Percentiles rank a stretch among this genome's conserved stretches.
Evolutionary conservation across 2,797 vertebrate genomes (phyloP).

Genomic region (Hippoglossus hippoglossus): DNA sequence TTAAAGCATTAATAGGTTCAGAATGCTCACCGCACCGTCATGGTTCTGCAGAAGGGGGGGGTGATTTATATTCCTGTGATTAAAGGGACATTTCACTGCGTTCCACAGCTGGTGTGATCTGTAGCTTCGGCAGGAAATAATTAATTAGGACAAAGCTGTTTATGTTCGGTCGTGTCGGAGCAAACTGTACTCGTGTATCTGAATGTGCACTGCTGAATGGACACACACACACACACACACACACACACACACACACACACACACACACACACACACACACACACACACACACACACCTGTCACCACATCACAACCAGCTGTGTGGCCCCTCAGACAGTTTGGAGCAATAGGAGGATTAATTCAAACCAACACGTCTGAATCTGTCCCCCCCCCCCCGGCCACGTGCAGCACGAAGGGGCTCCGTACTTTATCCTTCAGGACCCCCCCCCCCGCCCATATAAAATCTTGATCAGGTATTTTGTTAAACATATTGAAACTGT

Average conservation of each 20-base stretch:
- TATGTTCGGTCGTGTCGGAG: constrained; percentile 33
- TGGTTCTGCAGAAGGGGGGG: neutral
- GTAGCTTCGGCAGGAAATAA: constrained; percentile 34
- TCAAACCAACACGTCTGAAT: no score
- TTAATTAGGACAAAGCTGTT: constrained; percentile 43
- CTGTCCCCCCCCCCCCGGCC: no score
- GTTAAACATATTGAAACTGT: no score
- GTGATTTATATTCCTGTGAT: constrained; percentile 36
- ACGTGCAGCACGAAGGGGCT: no score
- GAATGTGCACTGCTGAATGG: neutral
- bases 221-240: neutral
- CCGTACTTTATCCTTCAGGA: no score
- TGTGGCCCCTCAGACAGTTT: neutral
- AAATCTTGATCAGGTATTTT: no score
- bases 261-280: constrained; percentile 16
- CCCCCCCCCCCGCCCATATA: no score
- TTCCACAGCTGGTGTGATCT: constrained; percentile 43
- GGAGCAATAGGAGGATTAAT: constrained; percentile 50
- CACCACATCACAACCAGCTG: constrained; percentile 50
- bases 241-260: no score
- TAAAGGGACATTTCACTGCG: constrained; percentile 57
- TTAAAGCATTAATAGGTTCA: constrained; percentile 63
- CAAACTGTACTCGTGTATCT: constrained; percentile 13
- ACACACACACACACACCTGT: constrained; percentile 22
- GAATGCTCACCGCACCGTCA: neutral